Base-by-base conservation (phyloP, 2,797 vertebrate genomes). In the Geotrypetes seraphini region DNA sequence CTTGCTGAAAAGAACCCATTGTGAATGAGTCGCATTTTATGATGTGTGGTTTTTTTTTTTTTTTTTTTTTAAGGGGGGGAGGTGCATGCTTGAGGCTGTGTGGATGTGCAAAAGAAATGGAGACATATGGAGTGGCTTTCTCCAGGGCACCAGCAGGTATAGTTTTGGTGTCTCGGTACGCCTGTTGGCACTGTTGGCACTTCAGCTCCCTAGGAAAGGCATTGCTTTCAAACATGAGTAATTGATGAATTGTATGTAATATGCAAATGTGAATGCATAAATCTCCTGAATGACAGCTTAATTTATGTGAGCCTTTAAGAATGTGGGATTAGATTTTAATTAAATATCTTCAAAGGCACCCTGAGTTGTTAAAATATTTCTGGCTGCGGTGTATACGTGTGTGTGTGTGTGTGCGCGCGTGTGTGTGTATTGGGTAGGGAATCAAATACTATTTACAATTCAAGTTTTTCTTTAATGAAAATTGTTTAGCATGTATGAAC, bases 241-340 rank as follows among this genome's bases (percentile, higher is more conserved):
- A 84, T 83, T 82, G 81, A 81, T 84, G 76, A 73, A 77, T 81
- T 80, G 70, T 81, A 64, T 77, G 71, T 51, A 71, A 61, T 79
- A 86, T 83, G 81, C 71, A 84, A 84, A 86, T 86, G 57, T 13
- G 63, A 74, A 63, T 54, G 54, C 80, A 86, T 86, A 81, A 84
- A 84, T 86, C 80, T 86, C 58, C 61, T 73, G 69, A 80, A 73
- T 83, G 80, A 83, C 78, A 84, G 66, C 70, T 80, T 80, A 78
- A 83, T 85, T 85, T 83, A 75, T 78, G 73, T 69, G 72, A 69
- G 67, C 71, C 71, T 83, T 79, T 79, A 84, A 78, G 78, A 86
- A 78, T 72, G 71, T 68, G 58, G 73, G 76, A 84, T 84, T 86
- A 82, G 72, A 78, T 80, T 84, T 84, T 86, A 86, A 86, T 86